A percentile compares a stretch with the other conserved stretches of the same genome.
phyloP scores from a whole-genome alignment of 2,797 vertebrate genomes.

The Typhlichthys subterraneus region DNA sequence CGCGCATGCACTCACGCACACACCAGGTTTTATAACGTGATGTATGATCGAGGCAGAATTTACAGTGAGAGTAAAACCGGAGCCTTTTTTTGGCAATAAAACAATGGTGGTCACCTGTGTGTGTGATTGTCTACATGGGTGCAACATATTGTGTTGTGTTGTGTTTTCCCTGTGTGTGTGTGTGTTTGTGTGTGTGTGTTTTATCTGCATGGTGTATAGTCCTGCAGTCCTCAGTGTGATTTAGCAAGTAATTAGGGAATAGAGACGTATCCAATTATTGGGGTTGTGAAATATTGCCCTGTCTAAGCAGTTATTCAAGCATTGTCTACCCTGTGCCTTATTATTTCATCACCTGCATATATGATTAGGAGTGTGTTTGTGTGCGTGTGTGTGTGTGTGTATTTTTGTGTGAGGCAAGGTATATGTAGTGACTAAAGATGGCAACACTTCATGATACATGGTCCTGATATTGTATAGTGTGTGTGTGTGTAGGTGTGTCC shows the following conservation, averaged over 20 bases:
- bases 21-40: slow-evolving; percentile 34
- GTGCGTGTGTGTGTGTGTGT: slow-evolving; percentile 6
- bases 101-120: background rate
- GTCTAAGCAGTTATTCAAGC: slow-evolving; percentile 61
- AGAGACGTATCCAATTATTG: slow-evolving; percentile 75
- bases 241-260: slow-evolving; percentile 76
- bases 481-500: background rate
- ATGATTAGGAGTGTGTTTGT: slow-evolving; percentile 41
- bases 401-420: background rate
- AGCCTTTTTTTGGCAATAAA: slow-evolving; percentile 15
- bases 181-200: background rate
- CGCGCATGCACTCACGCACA: background rate
- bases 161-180: slow-evolving; percentile 5
- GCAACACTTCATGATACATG: too few relatives aligned
- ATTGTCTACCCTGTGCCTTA: slow-evolving; percentile 58
- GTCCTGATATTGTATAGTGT: background rate
- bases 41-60: slow-evolving; percentile 11
- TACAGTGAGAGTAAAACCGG: slow-evolving; percentile 5
- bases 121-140: slow-evolving; percentile 9
- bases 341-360: slow-evolving; percentile 62
- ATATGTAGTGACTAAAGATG: too few relatives aligned
- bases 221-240: slow-evolving; percentile 56
- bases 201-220: slow-evolving; percentile 5
- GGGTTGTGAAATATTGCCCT: slow-evolving; percentile 68
- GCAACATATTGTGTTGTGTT: background rate